Conservation (phyloP, 35 echinoderm and acorn worm genomes). For the Strongylocentrotus purpuratus region DNA sequence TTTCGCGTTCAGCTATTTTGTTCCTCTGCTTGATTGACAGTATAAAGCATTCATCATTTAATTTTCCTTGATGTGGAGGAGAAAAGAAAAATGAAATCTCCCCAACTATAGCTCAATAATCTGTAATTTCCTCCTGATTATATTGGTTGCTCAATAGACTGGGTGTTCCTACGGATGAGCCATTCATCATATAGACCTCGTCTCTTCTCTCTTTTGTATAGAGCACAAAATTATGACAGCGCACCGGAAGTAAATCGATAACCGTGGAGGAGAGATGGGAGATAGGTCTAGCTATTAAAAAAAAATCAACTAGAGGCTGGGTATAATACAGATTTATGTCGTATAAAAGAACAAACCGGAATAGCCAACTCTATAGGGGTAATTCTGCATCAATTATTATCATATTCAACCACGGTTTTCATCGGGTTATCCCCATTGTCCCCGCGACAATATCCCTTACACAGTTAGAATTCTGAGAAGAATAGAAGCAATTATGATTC, state of each 20-base stretch:
- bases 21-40: neutral
- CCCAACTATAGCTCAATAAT: conserved; percentile 4
- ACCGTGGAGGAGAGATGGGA: neutral
- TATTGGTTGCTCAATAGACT: conserved; percentile 10
- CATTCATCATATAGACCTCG: neutral
- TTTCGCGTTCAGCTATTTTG: neutral
- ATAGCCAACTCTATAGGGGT: neutral
- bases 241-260: neutral
- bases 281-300: neutral
- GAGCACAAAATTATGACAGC: neutral
- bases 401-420: neutral
- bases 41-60: conserved; percentile 5
- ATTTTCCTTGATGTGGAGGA: neutral
- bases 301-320: neutral
- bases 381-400: conserved; percentile 25
- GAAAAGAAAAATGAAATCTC: conserved; percentile 6
- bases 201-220: neutral
- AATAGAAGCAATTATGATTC: neutral
- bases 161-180: neutral
- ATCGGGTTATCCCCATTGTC: neutral
- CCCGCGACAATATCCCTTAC: neutral
- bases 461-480: neutral
- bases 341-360: neutral
- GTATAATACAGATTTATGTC: neutral
- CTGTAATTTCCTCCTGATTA: conserved; percentile 10